phyloP scores from a whole-genome alignment of 2,888 invertebrate species.

The Cataglyphis cursor region DNA sequence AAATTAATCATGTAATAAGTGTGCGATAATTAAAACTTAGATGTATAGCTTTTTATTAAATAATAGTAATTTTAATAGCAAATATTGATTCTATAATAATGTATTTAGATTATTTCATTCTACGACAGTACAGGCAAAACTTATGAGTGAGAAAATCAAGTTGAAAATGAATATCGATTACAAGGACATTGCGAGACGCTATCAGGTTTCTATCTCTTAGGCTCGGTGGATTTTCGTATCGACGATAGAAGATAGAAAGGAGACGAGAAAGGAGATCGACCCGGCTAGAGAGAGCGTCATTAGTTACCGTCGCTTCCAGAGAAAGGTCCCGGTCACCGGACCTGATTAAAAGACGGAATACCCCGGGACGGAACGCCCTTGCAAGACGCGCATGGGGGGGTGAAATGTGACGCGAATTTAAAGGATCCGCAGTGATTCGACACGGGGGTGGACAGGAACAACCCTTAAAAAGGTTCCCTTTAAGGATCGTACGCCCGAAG shows the following conservation, averaged over 20 bases:
- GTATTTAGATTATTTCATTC: not conserved
- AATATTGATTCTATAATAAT: not conserved
- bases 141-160: not conserved
- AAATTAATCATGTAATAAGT: not conserved
- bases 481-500: conserved; percentile 78
- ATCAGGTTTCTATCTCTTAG: conserved; percentile 42
- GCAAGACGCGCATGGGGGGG: conserved; percentile 76
- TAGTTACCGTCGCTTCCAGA: conserved; percentile 82
- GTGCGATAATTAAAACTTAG: conserved; percentile 5
- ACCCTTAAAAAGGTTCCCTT: conserved; percentile 83
- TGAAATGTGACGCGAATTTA: conserved; percentile 86
- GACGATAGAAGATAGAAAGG: conserved; percentile 46
- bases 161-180: conserved; percentile 23
- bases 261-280: conserved; percentile 40
- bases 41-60: not conserved
- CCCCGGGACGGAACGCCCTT: conserved; percentile 73
- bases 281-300: conserved; percentile 78
- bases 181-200: not conserved
- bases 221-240: conserved; percentile 54
- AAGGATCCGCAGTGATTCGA: conserved; percentile 84
- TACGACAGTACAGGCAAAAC: not conserved
- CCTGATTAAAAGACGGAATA: conserved; percentile 85
- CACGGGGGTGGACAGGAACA: conserved; percentile 79
- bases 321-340: conserved; percentile 82
- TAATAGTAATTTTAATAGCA: not conserved